Base-by-base conservation (phyloP, 2,113 vertebrate genomes). In the Puntigrus tetrazona region DNA sequence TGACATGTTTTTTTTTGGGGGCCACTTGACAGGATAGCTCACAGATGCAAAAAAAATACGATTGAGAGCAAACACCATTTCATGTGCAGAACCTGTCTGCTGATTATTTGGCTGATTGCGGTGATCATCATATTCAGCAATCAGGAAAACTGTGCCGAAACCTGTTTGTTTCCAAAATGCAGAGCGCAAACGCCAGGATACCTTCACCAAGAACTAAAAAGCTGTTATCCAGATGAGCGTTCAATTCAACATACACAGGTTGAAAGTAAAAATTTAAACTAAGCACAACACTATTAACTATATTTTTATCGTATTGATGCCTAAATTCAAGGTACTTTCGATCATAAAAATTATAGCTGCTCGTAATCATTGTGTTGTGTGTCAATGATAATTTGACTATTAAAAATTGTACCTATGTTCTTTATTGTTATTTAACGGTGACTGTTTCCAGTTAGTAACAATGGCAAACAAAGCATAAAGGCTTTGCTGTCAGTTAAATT, bases 31-130 rank as follows among this genome's bases (percentile, higher is more conserved):
- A n/a, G 61, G 41, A 81, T 47, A 31, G 27, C 41, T 82, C 57
- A 22, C 79, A 70, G 27, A 31, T 36, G 45, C 4, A 82, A 79
- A 79, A 78, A 43, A 5, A 0, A 5, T 25, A 3, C 25, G 11
- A 47, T 47, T 67, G 78, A 81, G 41, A 67, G 41, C 61, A 81
- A 67, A 47, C 59, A 50, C n/a, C 4, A 8, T 87, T 52, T 5
- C 55, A 41, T 70, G 25, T 57, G 59, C 47, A 36, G 61, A 38
- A 72, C 52, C 27, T 81, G 61, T 29, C 57, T 34, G 25, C 57
- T 85, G 85, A 87, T 88, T 69, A 85, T 82, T 55, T 52, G 65
- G 11, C 47, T 72, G 80, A 82, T 72, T 82, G 80, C 83, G 20
- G 34, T 81, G 61, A 87, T 88, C 65, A 38, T 36, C 61, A 45